Base-by-base conservation (phyloP, 92 coral and sea anemone genomes). In the Muricea muricata region DNA sequence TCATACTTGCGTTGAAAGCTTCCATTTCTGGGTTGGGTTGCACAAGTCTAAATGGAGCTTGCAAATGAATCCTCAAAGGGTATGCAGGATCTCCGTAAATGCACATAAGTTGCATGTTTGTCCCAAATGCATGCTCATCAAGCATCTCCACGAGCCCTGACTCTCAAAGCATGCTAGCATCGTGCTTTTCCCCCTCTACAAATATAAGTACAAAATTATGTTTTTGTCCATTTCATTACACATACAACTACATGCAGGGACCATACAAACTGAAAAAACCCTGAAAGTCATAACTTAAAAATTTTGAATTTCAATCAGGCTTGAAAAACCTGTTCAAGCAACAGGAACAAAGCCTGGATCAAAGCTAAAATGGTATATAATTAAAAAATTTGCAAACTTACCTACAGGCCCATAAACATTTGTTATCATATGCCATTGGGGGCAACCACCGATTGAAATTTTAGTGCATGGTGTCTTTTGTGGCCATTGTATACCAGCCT, bases 381-480 rank as follows among this genome's bases (percentile, higher is more conserved):
- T 57, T 14, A 57, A 57, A 14, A 14, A 67, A 67, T 67, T 67
- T 1, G 74, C 74, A 8, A 15, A 57, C 65, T 20, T 57, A 57
- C 65, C 65, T 26, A 57, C 65, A 15, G 65, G 65, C 15, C 65
- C 65, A 57, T 57, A 57, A 20, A 57, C 15, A 57, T 57, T 57
- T 14, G 65, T 26, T 14, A 57, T 57, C 65, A 57, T n/a, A n/a
- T n/a, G n/a, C n/a, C n/a, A n/a, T n/a, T n/a, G n/a, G n/a, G n/a
- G n/a, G n/a, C n/a, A n/a, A n/a, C n/a, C n/a, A n/a, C n/a, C n/a
- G n/a, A n/a, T n/a, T n/a, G n/a, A n/a, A n/a, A n/a, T n/a, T n/a
- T n/a, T n/a, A n/a, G n/a, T n/a, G n/a, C n/a, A n/a, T n/a, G n/a
- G n/a, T n/a, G n/a, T n/a, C n/a, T n/a, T n/a, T n/a, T n/a, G n/a